Percentiles rank a stretch among this genome's conserved stretches.
Conservation (phyloP, 2,797 vertebrate genomes). For the Silurus lanzhouensis region DNA sequence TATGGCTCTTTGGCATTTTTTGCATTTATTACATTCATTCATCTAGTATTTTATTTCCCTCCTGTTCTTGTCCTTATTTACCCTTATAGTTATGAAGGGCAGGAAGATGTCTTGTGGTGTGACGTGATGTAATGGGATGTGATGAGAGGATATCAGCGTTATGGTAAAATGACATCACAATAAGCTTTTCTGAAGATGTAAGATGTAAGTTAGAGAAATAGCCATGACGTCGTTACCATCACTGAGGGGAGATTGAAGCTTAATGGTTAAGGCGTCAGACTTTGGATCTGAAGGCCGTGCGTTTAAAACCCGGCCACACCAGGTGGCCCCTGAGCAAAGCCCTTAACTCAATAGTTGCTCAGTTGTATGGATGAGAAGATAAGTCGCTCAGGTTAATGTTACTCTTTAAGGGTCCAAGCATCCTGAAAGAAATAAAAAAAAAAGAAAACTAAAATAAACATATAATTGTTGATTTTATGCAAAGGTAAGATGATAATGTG, state of each 20-base stretch:
- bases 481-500: neutral
- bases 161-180: neutral
- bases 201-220: too few relatives aligned
- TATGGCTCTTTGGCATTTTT: slow-evolving; percentile 70
- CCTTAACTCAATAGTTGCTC: too few relatives aligned
- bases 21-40: slow-evolving; percentile 72
- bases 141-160: too few relatives aligned
- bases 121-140: neutral
- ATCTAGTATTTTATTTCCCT: slow-evolving; percentile 64
- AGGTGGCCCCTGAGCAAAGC: too few relatives aligned
- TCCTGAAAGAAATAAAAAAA: neutral
- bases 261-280: too few relatives aligned
- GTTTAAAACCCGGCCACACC: too few relatives aligned
- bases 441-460: neutral
- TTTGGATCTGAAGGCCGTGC: too few relatives aligned
- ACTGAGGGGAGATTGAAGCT: too few relatives aligned
- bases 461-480: neutral
- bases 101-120: neutral
- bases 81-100: slow-evolving; percentile 10
- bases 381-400: too few relatives aligned
- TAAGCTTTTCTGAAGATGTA: neutral
- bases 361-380: too few relatives aligned
- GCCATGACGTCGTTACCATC: too few relatives aligned
- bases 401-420: neutral
- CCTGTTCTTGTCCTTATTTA: slow-evolving; percentile 52